Conservation (phyloP, 2,888 invertebrate genomes). For the Thumatha senex region DNA sequence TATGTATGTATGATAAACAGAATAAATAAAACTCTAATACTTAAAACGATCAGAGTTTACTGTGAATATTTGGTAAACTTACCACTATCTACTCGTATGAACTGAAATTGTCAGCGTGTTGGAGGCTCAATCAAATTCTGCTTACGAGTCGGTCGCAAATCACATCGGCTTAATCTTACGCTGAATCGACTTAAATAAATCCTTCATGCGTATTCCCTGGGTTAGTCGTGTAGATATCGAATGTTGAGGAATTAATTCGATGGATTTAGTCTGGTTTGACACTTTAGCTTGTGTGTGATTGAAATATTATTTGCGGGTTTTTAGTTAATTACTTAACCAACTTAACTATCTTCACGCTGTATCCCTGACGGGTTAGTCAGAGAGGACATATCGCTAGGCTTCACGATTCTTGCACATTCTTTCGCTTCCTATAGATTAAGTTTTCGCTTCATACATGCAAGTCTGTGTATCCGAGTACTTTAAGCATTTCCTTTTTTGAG, state of each 20-base stretch:
- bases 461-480: too few species aligned
- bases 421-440: too few species aligned
- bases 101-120: conserved; percentile 25
- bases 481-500: too few species aligned
- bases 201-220: conserved; percentile 11
- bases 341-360: too few species aligned
- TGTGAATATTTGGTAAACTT: conserved; percentile 6
- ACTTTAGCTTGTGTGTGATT: neutral
- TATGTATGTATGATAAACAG: too few species aligned
- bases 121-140: conserved; percentile 35
- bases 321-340: too few species aligned
- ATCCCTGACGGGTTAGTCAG: too few species aligned
- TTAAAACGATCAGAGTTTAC: neutral
- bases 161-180: conserved; percentile 25
- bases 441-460: too few species aligned
- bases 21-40: neutral
- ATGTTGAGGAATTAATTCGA: conserved; percentile 11
- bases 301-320: too few species aligned
- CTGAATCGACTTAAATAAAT: conserved; percentile 33
- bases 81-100: conserved; percentile 13
- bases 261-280: neutral
- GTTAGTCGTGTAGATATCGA: conserved; percentile 16
- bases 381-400: too few species aligned
- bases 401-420: too few species aligned
- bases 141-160: conserved; percentile 32